Evolutionary conservation across 2,888 invertebrate species (phyloP).

Genomic region (Heliothis peltigera): DNA sequence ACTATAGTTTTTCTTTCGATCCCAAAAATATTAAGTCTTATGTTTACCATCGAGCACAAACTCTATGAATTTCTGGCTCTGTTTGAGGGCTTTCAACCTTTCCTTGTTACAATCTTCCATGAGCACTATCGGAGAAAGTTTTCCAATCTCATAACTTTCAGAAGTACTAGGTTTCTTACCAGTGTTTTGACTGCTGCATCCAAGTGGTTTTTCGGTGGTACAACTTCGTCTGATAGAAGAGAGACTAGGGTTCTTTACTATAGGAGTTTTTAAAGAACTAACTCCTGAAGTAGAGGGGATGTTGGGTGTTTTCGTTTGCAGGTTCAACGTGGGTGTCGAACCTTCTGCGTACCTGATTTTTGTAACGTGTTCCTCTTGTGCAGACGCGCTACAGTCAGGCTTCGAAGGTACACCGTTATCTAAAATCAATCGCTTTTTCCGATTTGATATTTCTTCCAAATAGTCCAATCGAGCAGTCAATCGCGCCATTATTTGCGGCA

Average conservation of each 20-base stretch:
- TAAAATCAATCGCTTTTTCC: constrained; percentile 31
- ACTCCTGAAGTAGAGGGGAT: not conserved
- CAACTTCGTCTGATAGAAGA: constrained; percentile 16
- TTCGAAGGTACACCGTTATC: constrained; percentile 21
- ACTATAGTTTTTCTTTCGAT: constrained; percentile 54
- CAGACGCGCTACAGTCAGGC: not conserved
- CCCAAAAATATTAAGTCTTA: constrained; percentile 10
- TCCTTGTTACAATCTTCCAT: constrained; percentile 69
- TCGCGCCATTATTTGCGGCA: constrained; percentile 69
- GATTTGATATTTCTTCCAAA: constrained; percentile 21
- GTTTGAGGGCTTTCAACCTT: constrained; percentile 53
- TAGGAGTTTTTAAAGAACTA: not conserved
- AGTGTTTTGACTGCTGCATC: constrained; percentile 2
- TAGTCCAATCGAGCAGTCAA: constrained; percentile 50
- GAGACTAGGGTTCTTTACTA: not conserved
- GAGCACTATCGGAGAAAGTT: constrained; percentile 49
- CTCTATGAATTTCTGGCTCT: constrained; percentile 30
- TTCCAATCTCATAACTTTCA: constrained; percentile 8
- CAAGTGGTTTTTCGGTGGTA: not conserved
- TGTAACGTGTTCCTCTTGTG: not conserved
- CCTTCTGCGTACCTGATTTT: not conserved
- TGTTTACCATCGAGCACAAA: constrained; percentile 44
- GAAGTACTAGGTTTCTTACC: not conserved
- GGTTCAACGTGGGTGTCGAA: not conserved
- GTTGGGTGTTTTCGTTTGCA: not conserved